Conservation (phyloP, 2,113 vertebrate genomes). For the Silurus glanis region DNA sequence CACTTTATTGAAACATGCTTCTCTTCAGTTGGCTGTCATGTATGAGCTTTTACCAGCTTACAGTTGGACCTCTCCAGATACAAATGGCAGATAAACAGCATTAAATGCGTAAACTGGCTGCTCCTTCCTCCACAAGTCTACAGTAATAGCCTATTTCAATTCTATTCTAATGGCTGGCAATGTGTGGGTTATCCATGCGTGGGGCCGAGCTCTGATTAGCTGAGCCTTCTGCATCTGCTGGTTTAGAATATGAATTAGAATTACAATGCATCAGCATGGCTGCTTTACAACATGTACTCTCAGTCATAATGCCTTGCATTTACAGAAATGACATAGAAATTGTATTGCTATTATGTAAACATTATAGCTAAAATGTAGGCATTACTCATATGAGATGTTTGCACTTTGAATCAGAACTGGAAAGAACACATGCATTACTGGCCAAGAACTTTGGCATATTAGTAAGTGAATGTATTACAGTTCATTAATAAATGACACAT, state of each 20-base stretch:
- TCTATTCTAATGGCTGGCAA: conserved; percentile 24
- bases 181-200: conserved; percentile 64
- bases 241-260: conserved; percentile 21
- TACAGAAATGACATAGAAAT: background rate
- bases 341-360: conserved; percentile 2
- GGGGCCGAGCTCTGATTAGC: conserved; percentile 34
- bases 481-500: background rate
- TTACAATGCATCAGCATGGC: background rate
- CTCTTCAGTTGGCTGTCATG: conserved; percentile 63
- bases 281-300: conserved; percentile 7
- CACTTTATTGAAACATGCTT: background rate
- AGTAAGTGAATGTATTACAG: background rate
- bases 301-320: background rate
- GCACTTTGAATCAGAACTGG: background rate
- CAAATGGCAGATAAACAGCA: conserved; percentile 68
- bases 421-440: background rate
- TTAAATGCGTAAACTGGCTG: conserved; percentile 68
- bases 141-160: conserved; percentile 18
- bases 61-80: conserved; percentile 65
- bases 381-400: conserved; percentile 1
- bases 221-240: conserved; percentile 1
- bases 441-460: background rate
- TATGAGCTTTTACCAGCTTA: conserved; percentile 66
- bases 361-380: conserved; percentile 9
- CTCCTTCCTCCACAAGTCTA: conserved; percentile 60